These are phyloP conservation scores for Pegoplata infirma DNA, from an alignment of 2,888 invertebrate genomes.

Conservation along the genomic window DNA sequence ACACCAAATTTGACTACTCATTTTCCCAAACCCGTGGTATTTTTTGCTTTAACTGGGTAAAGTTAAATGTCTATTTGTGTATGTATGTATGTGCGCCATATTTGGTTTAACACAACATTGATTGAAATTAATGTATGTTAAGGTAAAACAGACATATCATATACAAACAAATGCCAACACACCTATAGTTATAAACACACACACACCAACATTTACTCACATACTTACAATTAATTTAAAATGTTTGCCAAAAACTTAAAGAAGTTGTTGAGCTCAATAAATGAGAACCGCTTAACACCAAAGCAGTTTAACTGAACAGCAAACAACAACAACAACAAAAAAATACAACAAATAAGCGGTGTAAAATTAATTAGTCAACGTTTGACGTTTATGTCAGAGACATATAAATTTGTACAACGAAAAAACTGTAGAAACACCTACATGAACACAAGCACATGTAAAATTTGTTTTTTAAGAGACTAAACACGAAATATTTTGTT, in stretches of 20 bases:
- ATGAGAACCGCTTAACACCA: neutral
- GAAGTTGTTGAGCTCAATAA: conserved; percentile 34
- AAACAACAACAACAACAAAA: neutral
- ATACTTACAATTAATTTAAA: conserved; percentile 25
- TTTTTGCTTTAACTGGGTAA: neutral
- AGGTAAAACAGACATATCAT: conserved; percentile 30
- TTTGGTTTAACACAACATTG: conserved; percentile 32
- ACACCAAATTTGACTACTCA: neutral
- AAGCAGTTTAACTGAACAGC: neutral
- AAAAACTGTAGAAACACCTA: neutral
- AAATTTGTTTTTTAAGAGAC: neutral
- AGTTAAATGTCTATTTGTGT: neutral
- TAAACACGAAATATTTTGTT: no score
- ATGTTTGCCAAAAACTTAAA: conserved; percentile 40
- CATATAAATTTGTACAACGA: neutral
- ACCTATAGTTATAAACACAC: neutral
- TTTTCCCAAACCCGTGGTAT: no score
- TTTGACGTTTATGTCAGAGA: conserved; percentile 43
- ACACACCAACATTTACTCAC: neutral
- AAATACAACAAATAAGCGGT: conserved; percentile 27
- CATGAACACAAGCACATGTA: neutral
- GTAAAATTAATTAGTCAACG: conserved; percentile 59
- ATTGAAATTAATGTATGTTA: conserved; percentile 44
- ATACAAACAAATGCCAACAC: conserved; percentile 28
- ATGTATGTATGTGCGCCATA: neutral